Percentiles rank a stretch among this genome's conserved stretches.
Evolutionary conservation across 2,888 invertebrate genomes (phyloP).

Genomic region (Iselma pallidipennis): DNA sequence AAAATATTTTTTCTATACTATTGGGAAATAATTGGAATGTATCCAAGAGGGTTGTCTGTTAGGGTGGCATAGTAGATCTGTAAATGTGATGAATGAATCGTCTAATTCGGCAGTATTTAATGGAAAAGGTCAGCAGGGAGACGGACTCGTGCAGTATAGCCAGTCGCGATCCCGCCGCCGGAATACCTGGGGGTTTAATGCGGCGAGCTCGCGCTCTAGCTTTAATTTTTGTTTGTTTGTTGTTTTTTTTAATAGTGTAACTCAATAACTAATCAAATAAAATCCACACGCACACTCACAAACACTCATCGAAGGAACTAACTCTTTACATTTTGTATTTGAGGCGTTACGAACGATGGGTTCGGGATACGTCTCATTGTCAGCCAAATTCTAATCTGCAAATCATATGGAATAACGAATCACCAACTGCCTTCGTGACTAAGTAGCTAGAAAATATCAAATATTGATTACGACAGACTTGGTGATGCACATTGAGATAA

Average conservation of each 20-base stretch:
- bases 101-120: conserved; percentile 14
- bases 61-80: neutral
- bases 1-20: neutral
- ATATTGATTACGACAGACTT: conserved; percentile 51
- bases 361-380: conserved; percentile 49
- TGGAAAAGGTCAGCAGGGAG: conserved; percentile 22
- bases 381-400: conserved; percentile 55
- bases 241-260: conserved; percentile 42
- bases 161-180: conserved; percentile 42
- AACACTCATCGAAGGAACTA: conserved; percentile 57
- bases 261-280: conserved; percentile 54
- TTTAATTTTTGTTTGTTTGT: neutral
- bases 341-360: conserved; percentile 51
- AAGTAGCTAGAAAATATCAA: conserved; percentile 56
- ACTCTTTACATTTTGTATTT: conserved; percentile 54
- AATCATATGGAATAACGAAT: conserved; percentile 53
- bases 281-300: conserved; percentile 56
- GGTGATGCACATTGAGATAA: conserved; percentile 39
- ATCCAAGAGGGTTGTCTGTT: neutral
- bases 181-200: conserved; percentile 41
- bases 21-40: neutral
- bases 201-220: conserved; percentile 41
- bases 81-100: conserved; percentile 20
- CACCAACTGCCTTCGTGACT: conserved; percentile 54
- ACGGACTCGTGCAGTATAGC: conserved; percentile 47